These are phyloP conservation scores for Fragum whitleyi DNA, from an alignment of 2,888 invertebrate species.

Conservation along the genomic window DNA sequence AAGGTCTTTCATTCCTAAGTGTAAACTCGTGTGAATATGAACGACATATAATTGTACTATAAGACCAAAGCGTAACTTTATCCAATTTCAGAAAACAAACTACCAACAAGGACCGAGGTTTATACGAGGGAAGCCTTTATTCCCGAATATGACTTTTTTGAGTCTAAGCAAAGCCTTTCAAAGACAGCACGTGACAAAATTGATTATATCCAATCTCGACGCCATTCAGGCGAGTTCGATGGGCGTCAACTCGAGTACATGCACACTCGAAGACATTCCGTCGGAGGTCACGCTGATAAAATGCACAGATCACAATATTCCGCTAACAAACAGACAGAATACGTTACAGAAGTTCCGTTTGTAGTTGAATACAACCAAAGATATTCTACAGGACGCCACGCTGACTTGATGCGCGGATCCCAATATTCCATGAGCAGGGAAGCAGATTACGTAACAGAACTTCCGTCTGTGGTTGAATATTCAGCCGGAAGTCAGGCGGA, in stretches of 20 bases:
- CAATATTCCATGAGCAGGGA: neutral
- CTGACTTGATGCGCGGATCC: neutral
- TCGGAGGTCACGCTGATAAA: neutral
- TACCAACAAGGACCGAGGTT: neutral
- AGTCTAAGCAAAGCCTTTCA: neutral
- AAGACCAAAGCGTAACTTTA: no score
- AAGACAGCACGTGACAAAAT: neutral
- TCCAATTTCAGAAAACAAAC: neutral
- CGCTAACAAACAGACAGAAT: no score
- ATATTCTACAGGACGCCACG: neutral
- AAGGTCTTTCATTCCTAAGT: no score
- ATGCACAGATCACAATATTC: slow-evolving; percentile 2
- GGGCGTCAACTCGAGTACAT: neutral
- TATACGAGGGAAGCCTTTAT: slow-evolving; percentile 9
- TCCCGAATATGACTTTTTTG: slow-evolving; percentile 1
- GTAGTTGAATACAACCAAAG: no score
- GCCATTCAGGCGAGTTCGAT: slow-evolving; percentile 3
- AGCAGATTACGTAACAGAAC: neutral
- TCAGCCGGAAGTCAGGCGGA: slow-evolving; percentile 16
- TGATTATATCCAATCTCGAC: neutral
- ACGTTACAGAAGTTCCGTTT: no score
- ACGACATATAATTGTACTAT: no score
- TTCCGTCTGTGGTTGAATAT: neutral
- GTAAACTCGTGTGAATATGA: no score
- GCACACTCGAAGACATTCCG: neutral